Percentiles rank a stretch among this genome's conserved stretches.
phyloP scores from a whole-genome alignment of 1,140 invertebrate genomes.

The Aphidius ervi region DNA sequence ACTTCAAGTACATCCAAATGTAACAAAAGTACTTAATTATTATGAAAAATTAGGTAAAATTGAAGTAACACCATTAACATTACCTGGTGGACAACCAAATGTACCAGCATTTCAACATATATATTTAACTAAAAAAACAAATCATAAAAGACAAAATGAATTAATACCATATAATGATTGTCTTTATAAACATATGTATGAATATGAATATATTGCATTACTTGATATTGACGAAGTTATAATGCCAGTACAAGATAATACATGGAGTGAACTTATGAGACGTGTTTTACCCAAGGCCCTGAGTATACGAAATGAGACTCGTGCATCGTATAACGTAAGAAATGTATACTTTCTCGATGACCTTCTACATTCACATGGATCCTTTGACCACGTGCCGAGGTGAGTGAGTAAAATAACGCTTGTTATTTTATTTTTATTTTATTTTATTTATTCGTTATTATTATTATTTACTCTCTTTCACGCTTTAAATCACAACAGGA shows the following conservation, averaged over 20 bases:
- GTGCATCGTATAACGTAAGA: conserved; percentile 83
- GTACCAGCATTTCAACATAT: conserved; percentile 82
- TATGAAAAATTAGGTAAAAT: conserved; percentile 74
- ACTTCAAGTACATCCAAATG: conserved; percentile 79
- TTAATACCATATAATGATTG: conserved; percentile 97
- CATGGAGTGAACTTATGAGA: conserved; percentile 78
- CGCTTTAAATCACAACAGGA: background rate
- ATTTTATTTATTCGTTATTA: background rate
- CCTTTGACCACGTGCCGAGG: conserved; percentile 78
- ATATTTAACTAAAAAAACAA: conserved; percentile 84
- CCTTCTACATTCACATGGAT: conserved; percentile 74
- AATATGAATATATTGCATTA: conserved; percentile 85
- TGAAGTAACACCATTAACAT: conserved; percentile 78
- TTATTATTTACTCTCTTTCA: background rate
- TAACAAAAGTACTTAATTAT: conserved; percentile 80
- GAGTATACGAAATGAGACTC: conserved; percentile 66
- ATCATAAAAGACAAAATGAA: conserved; percentile 90
- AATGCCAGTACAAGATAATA: conserved; percentile 75
- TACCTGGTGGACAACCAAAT: conserved; percentile 89
- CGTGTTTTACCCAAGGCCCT: conserved; percentile 67
- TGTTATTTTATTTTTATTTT: conserved; percentile 4
- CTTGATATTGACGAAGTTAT: conserved; percentile 94
- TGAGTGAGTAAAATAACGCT: conserved; percentile 20
- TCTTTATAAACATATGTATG: conserved; percentile 87
- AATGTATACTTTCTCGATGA: conserved; percentile 95